These are phyloP conservation scores for Drosophila nigricruria DNA, from an alignment of 2,888 invertebrate genomes.

Conservation along the genomic window DNA sequence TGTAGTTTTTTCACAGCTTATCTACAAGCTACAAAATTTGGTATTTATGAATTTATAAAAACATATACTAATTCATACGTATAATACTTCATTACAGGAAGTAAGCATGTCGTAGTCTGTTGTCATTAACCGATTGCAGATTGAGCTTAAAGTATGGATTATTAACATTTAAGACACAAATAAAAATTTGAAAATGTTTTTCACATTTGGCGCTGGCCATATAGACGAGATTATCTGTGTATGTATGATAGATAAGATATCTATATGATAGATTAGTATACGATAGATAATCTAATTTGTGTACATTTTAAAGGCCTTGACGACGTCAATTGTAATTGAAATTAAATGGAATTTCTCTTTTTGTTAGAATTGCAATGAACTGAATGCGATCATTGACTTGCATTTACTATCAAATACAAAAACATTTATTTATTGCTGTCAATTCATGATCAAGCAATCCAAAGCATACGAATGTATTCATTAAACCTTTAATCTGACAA, in stretches of 20 bases:
- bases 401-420: conserved; percentile 14
- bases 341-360: not conserved
- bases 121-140: not conserved
- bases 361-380: not conserved
- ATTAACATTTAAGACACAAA: not conserved
- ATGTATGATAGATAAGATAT: not conserved
- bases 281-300: not conserved
- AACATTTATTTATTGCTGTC: conserved; percentile 30
- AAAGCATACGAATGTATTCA: conserved; percentile 61
- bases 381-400: conserved; percentile 11
- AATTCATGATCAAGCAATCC: conserved; percentile 29
- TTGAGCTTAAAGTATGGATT: not conserved
- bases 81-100: conserved; percentile 7
- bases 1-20: conserved; percentile 33
- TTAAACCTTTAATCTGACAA: conserved; percentile 43
- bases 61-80: not conserved
- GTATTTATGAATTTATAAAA: conserved; percentile 9
- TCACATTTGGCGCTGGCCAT: not conserved
- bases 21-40: conserved; percentile 21
- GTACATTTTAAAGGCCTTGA: not conserved
- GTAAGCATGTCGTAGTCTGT: not conserved
- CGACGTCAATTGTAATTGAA: not conserved
- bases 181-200: not conserved
- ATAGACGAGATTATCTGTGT: not conserved
- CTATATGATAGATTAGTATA: not conserved